Base-by-base conservation (phyloP, 2,113 vertebrate genomes). In the Recurvirostra avosetta region DNA sequence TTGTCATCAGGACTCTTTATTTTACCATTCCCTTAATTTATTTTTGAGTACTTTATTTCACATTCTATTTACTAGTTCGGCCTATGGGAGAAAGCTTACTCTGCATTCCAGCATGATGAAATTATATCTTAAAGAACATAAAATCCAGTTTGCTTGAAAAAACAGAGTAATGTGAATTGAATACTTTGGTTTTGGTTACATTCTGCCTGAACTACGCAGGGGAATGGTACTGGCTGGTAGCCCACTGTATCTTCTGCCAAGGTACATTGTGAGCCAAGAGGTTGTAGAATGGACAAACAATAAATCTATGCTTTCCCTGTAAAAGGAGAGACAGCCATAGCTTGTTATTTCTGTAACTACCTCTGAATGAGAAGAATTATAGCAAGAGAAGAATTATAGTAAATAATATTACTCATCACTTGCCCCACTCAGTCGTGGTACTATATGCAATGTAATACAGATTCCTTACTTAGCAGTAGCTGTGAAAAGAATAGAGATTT, bases 1-100 rank as follows among this genome's bases (percentile, higher is more conserved):
- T 80, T 95, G 83, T 96, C 76, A 96, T 30, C 80, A 94, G 86
- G 45, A 95, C 78, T 93, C 63, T 86, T 84, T 71, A 74, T 80
- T 96, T 97, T 94, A 88, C 95, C 66, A 96, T 97, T 97, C 70
- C 52, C 62, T 96, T 86, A 86, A 58, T 94, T 97, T 87, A 72
- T 70, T 97, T 97, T 95, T 71, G 50, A 95, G 73, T 78, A 83
- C 68, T 94, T 66, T 94, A 26, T 97, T 96, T 85, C 76, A 65
- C 22, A 56, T 95, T 88, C 73, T 92, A 7, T 95, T 96, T 96
- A 91, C 65, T 93, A 81, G 94, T 94, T 63, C 95, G 94, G 95
- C 82, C 63, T 92, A 7, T 93, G 87, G 86, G 94, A 96, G 85
- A 83, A 88, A 56, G 88, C 78, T 95, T 91, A 65, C 62, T 96